phyloP scores from a whole-genome alignment of 2,797 vertebrate genomes.

The Odontamblyopus rebecca region DNA sequence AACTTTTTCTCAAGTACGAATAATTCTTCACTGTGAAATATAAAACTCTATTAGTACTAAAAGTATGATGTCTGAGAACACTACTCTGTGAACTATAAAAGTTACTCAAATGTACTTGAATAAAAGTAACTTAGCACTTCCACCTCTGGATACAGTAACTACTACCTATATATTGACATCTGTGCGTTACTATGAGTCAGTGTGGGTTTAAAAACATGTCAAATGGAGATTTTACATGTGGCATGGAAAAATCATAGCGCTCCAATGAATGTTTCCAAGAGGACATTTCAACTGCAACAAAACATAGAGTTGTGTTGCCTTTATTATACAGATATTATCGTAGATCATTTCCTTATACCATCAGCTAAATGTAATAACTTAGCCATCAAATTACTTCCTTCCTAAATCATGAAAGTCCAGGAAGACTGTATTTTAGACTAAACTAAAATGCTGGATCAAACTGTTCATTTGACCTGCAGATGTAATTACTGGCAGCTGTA shows the following conservation, averaged over 20 bases:
- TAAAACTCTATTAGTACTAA: background rate
- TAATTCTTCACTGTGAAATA: background rate
- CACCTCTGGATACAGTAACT: too few species aligned
- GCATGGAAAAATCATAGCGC: background rate
- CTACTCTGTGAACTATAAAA: too few species aligned
- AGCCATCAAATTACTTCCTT: background rate
- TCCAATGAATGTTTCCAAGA: background rate
- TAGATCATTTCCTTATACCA: background rate
- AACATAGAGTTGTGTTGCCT: background rate
- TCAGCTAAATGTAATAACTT: background rate
- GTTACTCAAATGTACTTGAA: background rate
- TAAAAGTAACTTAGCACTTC: background rate
- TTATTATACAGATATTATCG: background rate
- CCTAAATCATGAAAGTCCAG: background rate
- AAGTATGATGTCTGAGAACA: too few species aligned
- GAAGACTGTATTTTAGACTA: background rate
- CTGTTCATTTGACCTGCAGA: background rate
- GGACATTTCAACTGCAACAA: background rate
- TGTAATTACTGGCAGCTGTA: constrained; percentile 2
- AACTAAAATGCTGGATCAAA: background rate
- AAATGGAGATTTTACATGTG: background rate
- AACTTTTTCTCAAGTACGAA: too few species aligned
- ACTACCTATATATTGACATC: too few species aligned
- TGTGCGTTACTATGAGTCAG: background rate
- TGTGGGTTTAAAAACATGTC: background rate